Evolutionary conservation across 2,797 vertebrate genomes (phyloP).

Genomic region (Crocidura indochinensis): DNA sequence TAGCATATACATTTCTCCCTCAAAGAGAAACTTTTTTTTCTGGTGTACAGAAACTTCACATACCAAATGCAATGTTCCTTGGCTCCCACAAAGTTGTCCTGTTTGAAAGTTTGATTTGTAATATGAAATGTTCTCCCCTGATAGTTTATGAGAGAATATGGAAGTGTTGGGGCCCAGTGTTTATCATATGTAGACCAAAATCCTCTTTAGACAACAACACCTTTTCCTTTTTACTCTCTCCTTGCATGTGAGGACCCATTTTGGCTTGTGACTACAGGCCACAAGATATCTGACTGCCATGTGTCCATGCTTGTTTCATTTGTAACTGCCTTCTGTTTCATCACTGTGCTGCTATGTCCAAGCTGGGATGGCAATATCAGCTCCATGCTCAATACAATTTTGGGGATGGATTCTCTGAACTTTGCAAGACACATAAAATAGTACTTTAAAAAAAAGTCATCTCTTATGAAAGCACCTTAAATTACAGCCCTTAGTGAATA

Average conservation of each 20-base stretch:
- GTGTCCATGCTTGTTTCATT: neutral
- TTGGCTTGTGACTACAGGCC: neutral
- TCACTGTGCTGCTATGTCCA: neutral
- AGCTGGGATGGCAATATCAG: neutral
- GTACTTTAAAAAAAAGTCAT: neutral
- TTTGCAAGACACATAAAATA: slow-evolving; percentile 23
- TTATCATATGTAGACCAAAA: too few relatives aligned
- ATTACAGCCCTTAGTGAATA: neutral
- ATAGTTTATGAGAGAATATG: neutral
- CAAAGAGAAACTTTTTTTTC: neutral
- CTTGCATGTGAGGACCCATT: neutral
- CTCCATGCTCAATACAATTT: neutral
- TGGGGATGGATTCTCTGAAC: neutral
- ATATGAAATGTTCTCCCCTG: neutral
- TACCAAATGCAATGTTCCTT: neutral
- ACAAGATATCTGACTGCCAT: accelerated
- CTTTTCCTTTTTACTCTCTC: neutral
- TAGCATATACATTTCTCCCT: neutral
- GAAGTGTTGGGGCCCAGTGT: accelerated
- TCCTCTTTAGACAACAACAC: neutral
- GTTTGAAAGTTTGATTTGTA: neutral
- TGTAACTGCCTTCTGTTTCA: neutral
- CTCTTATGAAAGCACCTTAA: neutral
- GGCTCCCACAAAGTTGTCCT: neutral
- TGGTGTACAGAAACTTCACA: neutral